Evolutionary conservation across 2,113 vertebrate genomes (phyloP), one percentile per base, ranked within the genome.

Genomic region (Odontophorus gujanensis): DNA sequence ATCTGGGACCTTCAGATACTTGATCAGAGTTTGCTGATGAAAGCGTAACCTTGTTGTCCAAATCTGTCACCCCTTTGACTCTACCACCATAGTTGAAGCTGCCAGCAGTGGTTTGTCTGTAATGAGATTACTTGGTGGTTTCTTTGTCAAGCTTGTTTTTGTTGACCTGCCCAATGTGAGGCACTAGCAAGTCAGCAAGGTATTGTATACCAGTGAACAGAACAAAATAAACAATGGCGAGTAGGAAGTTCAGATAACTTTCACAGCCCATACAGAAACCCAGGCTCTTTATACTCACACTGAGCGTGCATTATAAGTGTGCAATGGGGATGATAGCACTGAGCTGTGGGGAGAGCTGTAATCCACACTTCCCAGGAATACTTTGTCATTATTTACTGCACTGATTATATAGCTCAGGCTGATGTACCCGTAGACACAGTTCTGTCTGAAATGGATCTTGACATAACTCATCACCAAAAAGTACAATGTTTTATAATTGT

Each of bases 181-280:
- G 65, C 91, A 87, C 66, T 63, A 36, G 28, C 63, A 67, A 93
- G 68, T 76, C 90, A 86, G 57, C 26, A 8, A 96, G 86, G 76
- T 83, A 92, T 80, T 89, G 87, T 94, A 87, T 92, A 93, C 66
- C 86, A 85, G 81, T 82, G 90, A 90, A 96, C 95, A 97, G 89
- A 96, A 58, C 83, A 95, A 96, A 96, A 96, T 96, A 96, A 97
- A 96, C 95, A 94, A 16, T 34, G 26, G 4, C 22, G 24, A 81
- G 76, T 51, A 90, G 90, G 87, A 95, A 90, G 57, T 69, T 94
- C 87, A 94, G 91, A 95, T 74, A 86, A 58, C 40, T 94, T 90
- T 95, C 85, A 81, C 65, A 95, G 68, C 45, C 24, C 47, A 57
- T 62, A 84, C 36, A 58, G 69, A 75, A 96, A 89, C 7, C 10